Evolutionary conservation across 2,797 vertebrate genomes (phyloP).

Genomic region (Ceryle rudis): DNA sequence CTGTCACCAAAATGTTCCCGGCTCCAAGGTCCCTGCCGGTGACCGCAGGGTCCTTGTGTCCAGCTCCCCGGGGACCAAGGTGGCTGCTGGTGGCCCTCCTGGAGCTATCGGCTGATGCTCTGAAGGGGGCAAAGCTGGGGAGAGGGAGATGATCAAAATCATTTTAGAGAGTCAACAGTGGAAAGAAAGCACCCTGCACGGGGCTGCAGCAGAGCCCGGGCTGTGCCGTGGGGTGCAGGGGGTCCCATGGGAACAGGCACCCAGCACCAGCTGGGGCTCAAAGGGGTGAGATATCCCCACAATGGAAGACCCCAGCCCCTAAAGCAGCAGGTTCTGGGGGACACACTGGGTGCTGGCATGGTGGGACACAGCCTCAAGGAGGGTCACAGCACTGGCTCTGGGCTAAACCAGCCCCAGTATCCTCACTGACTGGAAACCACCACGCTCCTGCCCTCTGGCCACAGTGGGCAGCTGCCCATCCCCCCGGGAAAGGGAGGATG

Average conservation of each 20-base stretch:
- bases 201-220: rapidly evolving
- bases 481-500: rapidly evolving
- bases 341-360: rapidly evolving
- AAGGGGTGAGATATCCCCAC: rapidly evolving
- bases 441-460: rapidly evolving
- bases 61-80: not conserved
- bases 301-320: not conserved
- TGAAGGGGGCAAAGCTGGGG: not conserved
- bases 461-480: not conserved
- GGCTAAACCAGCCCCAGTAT: no score
- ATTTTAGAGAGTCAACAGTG: not conserved
- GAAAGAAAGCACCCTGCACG: not conserved
- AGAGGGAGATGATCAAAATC: not conserved
- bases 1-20: not conserved
- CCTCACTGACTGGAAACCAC: not conserved
- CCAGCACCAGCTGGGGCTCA: rapidly evolving
- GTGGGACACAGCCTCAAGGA: not conserved
- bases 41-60: not conserved
- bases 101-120: rapidly evolving
- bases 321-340: not conserved
- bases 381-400: not conserved
- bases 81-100: not conserved
- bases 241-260: not conserved
- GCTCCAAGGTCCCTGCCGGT: not conserved
- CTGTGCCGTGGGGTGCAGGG: not conserved